phyloP scores from a whole-genome alignment of 2,113 vertebrate genomes.

The Carassius gibelio region DNA sequence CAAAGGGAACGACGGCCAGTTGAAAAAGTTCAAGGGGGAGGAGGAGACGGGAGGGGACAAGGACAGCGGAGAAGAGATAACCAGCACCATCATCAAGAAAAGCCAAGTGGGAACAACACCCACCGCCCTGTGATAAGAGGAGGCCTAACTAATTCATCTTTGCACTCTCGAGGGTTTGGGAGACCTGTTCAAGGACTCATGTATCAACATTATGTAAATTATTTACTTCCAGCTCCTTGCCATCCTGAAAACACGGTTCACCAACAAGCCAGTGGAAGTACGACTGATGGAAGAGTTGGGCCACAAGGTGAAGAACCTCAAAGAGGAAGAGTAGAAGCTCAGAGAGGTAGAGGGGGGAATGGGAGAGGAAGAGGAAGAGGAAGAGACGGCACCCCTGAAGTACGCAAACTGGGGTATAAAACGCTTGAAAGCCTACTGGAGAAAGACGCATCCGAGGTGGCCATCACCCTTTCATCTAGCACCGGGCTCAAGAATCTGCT shows the following conservation, averaged over 20 bases:
- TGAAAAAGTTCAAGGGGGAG: neutral
- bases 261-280: neutral
- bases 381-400: conserved; percentile 57
- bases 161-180: neutral
- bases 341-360: conserved; percentile 57
- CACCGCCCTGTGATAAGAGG: neutral
- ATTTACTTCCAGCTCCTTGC: neutral
- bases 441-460: conserved; percentile 83
- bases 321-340: conserved; percentile 52
- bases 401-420: conserved; percentile 76
- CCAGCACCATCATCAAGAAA: neutral
- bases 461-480: conserved; percentile 80
- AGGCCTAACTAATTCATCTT: neutral
- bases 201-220: no score
- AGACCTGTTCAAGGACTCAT: neutral
- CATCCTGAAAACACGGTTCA: neutral
- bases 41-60: conserved; percentile 32
- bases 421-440: conserved; percentile 79
- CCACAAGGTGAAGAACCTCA: conserved; percentile 4
- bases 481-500: conserved; percentile 75
- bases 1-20: neutral
- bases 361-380: conserved; percentile 60
- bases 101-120: neutral
- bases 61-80: conserved; percentile 54
- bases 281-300: neutral